These are phyloP conservation scores for Nysson spinosus DNA, from an alignment of 2,888 invertebrate genomes.

Conservation along the genomic window DNA sequence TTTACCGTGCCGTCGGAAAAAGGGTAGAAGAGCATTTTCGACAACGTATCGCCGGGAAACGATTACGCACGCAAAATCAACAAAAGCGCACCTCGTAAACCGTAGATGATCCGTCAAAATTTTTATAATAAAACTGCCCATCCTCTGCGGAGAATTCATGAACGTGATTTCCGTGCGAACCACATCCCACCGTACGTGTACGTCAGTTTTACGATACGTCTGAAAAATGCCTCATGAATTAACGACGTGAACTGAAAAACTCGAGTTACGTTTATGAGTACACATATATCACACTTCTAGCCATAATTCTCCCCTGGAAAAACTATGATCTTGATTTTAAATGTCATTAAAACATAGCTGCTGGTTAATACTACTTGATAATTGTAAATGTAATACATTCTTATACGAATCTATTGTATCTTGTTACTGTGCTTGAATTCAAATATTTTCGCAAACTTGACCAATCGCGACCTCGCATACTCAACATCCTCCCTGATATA, in stretches of 20 bases:
- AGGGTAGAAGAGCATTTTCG: conserved; percentile 18
- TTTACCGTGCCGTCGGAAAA: conserved; percentile 44
- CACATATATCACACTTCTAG: not conserved
- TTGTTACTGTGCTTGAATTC: too few species aligned
- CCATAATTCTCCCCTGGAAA: not conserved
- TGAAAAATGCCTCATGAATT: conserved; percentile 2
- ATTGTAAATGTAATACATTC: too few species aligned
- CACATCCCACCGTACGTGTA: not conserved
- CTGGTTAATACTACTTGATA: too few species aligned
- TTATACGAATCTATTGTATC: too few species aligned
- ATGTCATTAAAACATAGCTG: too few species aligned
- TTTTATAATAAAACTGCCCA: not conserved
- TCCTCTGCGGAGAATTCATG: not conserved
- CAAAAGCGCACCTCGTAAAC: conserved; percentile 1
- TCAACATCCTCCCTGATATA: too few species aligned
- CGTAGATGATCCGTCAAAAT: conserved; percentile 8
- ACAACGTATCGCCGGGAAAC: conserved; percentile 37
- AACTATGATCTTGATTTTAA: not conserved
- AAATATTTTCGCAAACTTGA: too few species aligned
- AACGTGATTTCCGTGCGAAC: not conserved
- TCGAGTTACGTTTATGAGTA: not conserved
- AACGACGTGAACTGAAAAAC: conserved; percentile 2
- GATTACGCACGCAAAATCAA: conserved; percentile 14
- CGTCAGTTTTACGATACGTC: conserved; percentile 3
- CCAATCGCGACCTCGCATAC: too few species aligned